Conservation (phyloP, 2,888 invertebrate species). For the Phrixothrix hirtus region DNA sequence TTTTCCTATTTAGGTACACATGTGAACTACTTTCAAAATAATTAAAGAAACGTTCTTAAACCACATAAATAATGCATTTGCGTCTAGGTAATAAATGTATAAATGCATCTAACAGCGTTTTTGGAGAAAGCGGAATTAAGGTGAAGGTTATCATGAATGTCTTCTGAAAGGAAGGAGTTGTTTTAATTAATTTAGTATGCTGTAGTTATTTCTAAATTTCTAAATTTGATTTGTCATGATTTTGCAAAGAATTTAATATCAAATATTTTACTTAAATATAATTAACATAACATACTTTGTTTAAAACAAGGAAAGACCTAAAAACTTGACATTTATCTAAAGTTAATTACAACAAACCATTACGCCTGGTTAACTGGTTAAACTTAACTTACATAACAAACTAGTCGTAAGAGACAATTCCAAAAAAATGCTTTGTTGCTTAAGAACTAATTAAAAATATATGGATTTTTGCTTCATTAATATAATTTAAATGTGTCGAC, state of each 20-base stretch:
- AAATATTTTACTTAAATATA: background rate
- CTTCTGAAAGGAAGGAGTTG: background rate
- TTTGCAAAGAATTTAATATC: background rate
- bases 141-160: background rate
- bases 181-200: too few relatives aligned
- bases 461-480: too few relatives aligned
- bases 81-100: too few relatives aligned
- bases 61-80: too few relatives aligned
- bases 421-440: background rate
- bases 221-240: background rate
- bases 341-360: background rate
- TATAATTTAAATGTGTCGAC: too few relatives aligned
- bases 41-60: too few relatives aligned
- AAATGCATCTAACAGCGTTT: too few relatives aligned
- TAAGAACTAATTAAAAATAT: too few relatives aligned
- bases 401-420: background rate
- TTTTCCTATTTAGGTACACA: too few relatives aligned
- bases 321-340: background rate
- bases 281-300: background rate
- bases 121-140: background rate
- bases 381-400: background rate
- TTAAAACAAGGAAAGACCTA: background rate
- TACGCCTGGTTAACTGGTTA: background rate
- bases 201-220: too few relatives aligned
- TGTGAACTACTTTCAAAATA: too few relatives aligned